A percentile compares a stretch with the other conserved stretches of the same genome.
Conservation (phyloP, 30 jellyfish, hydroid and myxozoan genomes). For the Hydra vulgaris region DNA sequence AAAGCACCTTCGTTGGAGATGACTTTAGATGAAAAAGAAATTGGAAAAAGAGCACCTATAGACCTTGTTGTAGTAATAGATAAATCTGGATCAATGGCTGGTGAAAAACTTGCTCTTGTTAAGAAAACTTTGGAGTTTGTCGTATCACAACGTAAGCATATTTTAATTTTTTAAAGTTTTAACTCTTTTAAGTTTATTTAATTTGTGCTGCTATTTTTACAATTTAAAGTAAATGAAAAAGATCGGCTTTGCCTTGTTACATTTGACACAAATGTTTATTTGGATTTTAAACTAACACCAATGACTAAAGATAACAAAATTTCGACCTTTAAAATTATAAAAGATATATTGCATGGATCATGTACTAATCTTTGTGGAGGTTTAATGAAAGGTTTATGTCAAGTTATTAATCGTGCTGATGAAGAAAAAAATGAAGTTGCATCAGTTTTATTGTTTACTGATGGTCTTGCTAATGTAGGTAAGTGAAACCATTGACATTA, state of each 20-base stretch:
- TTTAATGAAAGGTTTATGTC: conserved; percentile 72
- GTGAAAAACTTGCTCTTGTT: conserved; percentile 57
- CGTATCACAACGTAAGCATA: conserved; percentile 47
- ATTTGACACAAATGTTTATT: conserved; percentile 49
- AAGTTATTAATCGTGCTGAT: conserved; percentile 41
- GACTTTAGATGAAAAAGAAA: conserved; percentile 38
- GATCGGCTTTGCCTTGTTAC: conserved; percentile 65
- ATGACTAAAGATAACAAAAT: conserved; percentile 48
- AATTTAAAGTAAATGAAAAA: conserved; percentile 35
- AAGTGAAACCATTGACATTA: too few species aligned
- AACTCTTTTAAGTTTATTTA: too few species aligned
- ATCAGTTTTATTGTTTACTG: conserved; percentile 77
- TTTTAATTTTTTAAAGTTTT: not conserved
- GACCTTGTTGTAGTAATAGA: conserved; percentile 82
- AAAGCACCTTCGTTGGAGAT: conserved; percentile 70
- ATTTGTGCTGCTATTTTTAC: not conserved
- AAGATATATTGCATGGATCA: conserved; percentile 38
- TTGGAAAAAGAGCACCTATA: conserved; percentile 53
- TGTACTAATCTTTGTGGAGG: conserved; percentile 80
- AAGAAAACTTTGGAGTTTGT: conserved; percentile 59
- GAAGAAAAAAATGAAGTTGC: conserved; percentile 65
- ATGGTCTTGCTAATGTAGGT: conserved; percentile 85
- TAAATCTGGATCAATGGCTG: conserved; percentile 84
- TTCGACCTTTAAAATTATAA: conserved; percentile 10
- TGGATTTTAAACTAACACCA: conserved; percentile 34